Conservation (phyloP, 2,888 invertebrate genomes). For the Rambutsinella grinnellia region DNA sequence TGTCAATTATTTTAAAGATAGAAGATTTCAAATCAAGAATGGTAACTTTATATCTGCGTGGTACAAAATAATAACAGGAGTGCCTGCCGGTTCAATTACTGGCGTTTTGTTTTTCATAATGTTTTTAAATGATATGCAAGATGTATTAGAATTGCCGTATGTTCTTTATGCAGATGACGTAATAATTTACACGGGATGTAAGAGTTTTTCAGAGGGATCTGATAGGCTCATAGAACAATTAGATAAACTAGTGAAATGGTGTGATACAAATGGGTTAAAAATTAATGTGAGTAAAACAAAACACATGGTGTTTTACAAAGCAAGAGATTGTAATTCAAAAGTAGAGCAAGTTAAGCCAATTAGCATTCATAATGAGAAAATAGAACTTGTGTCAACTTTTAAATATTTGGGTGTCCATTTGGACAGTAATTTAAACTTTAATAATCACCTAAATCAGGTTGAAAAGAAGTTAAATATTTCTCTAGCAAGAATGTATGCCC, state of each 20-base stretch:
- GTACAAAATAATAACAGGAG: constrained; percentile 24
- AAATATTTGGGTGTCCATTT: constrained; percentile 18
- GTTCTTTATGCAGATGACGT: constrained; percentile 31
- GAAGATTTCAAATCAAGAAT: constrained; percentile 25
- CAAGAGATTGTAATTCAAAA: not conserved
- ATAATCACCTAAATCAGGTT: not conserved
- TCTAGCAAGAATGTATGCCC: not conserved
- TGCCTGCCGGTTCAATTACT: constrained; percentile 11
- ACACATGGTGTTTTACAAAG: constrained; percentile 24
- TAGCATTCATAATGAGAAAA: not conserved
- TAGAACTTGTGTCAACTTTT: constrained; percentile 1
- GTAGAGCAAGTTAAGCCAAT: not conserved
- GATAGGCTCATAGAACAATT: not conserved
- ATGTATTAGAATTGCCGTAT: not conserved
- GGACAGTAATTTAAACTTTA: constrained; percentile 4
- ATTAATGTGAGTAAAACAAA: constrained; percentile 36
- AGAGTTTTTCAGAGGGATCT: not conserved
- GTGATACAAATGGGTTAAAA: constrained; percentile 16
- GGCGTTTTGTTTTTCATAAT: constrained; percentile 11
- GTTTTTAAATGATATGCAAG: constrained; percentile 14
- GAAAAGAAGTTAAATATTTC: constrained; percentile 6
- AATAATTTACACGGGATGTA: constrained; percentile 10
- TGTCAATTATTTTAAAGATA: constrained; percentile 12
- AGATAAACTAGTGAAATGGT: constrained; percentile 14
- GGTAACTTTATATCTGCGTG: constrained; percentile 11